Conservation (phyloP, 1,140 invertebrate genomes). For the Trialeurodes vaporariorum region DNA sequence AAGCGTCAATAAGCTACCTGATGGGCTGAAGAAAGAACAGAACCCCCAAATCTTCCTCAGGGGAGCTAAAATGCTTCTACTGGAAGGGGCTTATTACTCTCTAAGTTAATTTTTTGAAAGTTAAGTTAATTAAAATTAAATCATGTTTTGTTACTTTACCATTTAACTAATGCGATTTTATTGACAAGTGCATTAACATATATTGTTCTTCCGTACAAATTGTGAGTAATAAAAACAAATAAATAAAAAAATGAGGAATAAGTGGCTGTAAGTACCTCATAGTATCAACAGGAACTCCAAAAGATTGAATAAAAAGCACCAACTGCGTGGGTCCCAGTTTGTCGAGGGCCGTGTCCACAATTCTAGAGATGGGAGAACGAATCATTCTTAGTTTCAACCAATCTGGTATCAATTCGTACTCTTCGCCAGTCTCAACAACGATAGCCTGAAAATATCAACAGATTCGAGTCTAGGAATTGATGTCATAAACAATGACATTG, state of each 20-base stretch:
- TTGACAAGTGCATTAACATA: no score
- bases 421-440: conserved; percentile 70
- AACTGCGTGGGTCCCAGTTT: conserved; percentile 80
- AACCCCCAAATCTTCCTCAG: no score
- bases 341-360: conserved; percentile 75
- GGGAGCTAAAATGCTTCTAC: no score
- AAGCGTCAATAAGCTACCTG: no score
- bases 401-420: conserved; percentile 78
- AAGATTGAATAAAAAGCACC: conserved; percentile 91
- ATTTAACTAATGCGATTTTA: no score
- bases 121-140: no score
- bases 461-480: conserved; percentile 16
- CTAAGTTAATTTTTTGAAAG: no score
- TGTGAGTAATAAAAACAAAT: no score
- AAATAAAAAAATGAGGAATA: conserved; percentile 9
- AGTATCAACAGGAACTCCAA: conserved; percentile 81
- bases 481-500: neutral
- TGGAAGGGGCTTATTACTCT: no score
- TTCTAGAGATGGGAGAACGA: conserved; percentile 61
- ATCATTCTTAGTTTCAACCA: conserved; percentile 93
- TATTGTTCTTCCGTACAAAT: no score
- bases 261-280: conserved; percentile 47
- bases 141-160: no score
- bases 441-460: conserved; percentile 68
- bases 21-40: no score